Percentiles rank a stretch among this genome's conserved stretches.
These are phyloP conservation scores for Eristalinus aeneus DNA, from an alignment of 2,888 invertebrate species.

Conservation along the genomic window DNA sequence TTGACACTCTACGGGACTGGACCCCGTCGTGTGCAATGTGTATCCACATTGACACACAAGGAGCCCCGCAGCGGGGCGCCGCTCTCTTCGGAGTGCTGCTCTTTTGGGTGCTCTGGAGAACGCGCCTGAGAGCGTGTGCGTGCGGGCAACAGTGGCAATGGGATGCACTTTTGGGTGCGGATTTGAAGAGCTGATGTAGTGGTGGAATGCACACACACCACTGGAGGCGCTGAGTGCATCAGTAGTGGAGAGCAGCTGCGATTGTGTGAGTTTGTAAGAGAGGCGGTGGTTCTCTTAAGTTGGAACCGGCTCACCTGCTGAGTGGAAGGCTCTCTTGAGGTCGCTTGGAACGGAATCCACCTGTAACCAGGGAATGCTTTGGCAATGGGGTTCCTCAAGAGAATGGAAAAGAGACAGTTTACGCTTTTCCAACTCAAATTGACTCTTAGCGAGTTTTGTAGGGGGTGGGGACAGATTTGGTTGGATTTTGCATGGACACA, in stretches of 20 bases:
- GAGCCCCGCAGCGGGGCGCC: constrained; percentile 1
- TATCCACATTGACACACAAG: constrained; percentile 43
- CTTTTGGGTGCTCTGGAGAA: constrained; percentile 13
- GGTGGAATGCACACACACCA: neutral
- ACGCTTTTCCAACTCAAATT: neutral
- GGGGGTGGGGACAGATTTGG: neutral
- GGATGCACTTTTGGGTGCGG: constrained; percentile 38
- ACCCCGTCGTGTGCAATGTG: constrained; percentile 54
- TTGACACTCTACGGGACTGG: constrained; percentile 64
- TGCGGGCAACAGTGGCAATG: neutral
- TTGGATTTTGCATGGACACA: neutral
- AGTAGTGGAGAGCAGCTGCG: neutral
- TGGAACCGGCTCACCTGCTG: constrained; percentile 26
- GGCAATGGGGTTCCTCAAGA: constrained; percentile 29
- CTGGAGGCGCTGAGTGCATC: neutral
- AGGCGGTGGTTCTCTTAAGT: constrained; percentile 41
- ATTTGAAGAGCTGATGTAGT: neutral
- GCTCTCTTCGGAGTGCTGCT: constrained; percentile 32
- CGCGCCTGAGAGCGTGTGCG: neutral
- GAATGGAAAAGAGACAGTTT: neutral
- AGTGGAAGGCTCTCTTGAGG: constrained; percentile 11
- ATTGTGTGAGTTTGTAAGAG: constrained; percentile 35
- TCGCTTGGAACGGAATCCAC: constrained; percentile 59
- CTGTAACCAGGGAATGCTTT: constrained; percentile 63
- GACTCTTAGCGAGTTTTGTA: neutral